Base-by-base conservation (phyloP, 2,888 invertebrate species). In the Schizaphis graminum region DNA sequence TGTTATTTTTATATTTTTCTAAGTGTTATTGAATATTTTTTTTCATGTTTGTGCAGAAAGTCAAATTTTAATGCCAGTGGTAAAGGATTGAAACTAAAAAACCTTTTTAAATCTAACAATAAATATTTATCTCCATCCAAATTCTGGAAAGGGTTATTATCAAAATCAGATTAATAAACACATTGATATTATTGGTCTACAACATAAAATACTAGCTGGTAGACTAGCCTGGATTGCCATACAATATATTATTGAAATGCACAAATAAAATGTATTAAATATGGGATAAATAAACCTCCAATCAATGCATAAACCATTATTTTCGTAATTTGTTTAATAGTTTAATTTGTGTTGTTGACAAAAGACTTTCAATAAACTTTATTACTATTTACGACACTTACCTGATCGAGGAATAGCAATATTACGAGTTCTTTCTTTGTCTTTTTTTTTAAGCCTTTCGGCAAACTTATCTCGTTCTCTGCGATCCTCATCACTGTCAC, bases 381-480 rank as follows among this genome's bases (percentile, higher is more conserved):
- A 77, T 35, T 77, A 35, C 21, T 35, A 35, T 67, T 4, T n/a
- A 28, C 21, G 21, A 86, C 10, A 92, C 89, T 67, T 92, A 95
- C 96, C 96, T 84, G 96, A 96, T 95, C 96, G 96, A 35, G 96
- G 95, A 53, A 94, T 67, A 24, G 96, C 97, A 94, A 98, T 97
- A 96, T 98, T 98, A 94, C 98, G 97, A 0, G 98, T 98, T 95
- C 97, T 98, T 26, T 97, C 97, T 96, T 98, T 98, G 97, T 99
- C 99, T 95, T 98, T 98, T 95, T 98, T 97, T 95, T 98, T 98
- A 0, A 99, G 96, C 94, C 99, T 97, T 95, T 97, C 97, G 0
- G 99, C 97, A 96, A 99, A 99, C 95, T 98, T 99, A 96, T 99
- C 99, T 95, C 99, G 97, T 96, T 99, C 99, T 95, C 97, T 97